A percentile compares a stretch with the other conserved stretches of the same genome.
phyloP scores from a whole-genome alignment of 2,888 invertebrate species.

The Epirrhoe alternata region DNA sequence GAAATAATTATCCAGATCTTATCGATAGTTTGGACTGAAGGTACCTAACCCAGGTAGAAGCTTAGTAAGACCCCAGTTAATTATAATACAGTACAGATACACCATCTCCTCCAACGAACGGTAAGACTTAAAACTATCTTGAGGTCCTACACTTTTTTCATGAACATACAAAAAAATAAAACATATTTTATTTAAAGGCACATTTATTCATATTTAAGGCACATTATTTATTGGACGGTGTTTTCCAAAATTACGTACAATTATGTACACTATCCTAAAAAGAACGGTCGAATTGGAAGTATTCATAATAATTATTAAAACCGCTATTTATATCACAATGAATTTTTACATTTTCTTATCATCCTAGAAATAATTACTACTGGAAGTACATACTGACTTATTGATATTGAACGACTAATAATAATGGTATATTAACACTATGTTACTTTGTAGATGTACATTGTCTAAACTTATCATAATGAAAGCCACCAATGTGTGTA shows the following conservation, averaged over 20 bases:
- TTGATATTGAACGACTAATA: constrained; percentile 37
- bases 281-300: constrained; percentile 30
- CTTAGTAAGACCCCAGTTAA: no score
- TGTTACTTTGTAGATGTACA: background rate
- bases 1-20: no score
- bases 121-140: no score
- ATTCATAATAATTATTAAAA: constrained; percentile 23
- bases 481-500: constrained; percentile 1
- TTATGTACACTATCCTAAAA: constrained; percentile 32
- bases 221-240: constrained; percentile 62
- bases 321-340: constrained; percentile 32
- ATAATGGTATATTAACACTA: constrained; percentile 22
- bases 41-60: no score
- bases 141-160: background rate
- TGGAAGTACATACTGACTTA: constrained; percentile 33
- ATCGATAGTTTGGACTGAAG: no score
- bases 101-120: no score
- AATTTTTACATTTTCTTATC: constrained; percentile 24
- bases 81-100: no score
- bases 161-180: constrained; percentile 9
- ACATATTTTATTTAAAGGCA: constrained; percentile 48
- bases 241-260: constrained; percentile 45
- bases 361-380: constrained; percentile 25
- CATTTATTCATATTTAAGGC: constrained; percentile 61
- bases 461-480: background rate